phyloP scores from a whole-genome alignment of 1,140 invertebrate species.

The Hyphantria cunea region DNA sequence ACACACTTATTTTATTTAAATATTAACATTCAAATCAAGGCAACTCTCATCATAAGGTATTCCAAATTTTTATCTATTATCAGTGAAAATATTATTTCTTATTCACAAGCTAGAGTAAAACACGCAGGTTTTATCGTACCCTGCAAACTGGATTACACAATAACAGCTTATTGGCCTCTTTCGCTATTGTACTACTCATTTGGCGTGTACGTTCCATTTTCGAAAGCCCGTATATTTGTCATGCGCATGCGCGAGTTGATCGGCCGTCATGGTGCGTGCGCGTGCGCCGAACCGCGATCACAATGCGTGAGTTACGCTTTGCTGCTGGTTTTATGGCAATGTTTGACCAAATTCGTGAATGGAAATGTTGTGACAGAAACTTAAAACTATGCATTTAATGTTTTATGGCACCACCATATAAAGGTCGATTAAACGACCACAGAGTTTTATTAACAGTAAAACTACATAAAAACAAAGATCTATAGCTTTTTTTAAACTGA shows the following conservation, averaged over 20 bases:
- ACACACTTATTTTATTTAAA: no score
- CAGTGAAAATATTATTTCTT: not conserved
- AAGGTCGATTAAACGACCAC: no score
- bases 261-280: slow-evolving; percentile 50
- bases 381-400: not conserved
- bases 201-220: slow-evolving; percentile 57
- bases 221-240: slow-evolving; percentile 43
- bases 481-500: no score
- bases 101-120: slow-evolving; percentile 10
- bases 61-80: not conserved
- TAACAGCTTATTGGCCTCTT: slow-evolving; percentile 35
- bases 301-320: slow-evolving; percentile 42
- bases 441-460: no score
- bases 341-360: slow-evolving; percentile 38
- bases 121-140: slow-evolving; percentile 33
- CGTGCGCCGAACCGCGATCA: slow-evolving; percentile 49
- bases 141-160: slow-evolving; percentile 33
- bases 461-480: no score
- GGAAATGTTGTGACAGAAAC: slow-evolving; percentile 11
- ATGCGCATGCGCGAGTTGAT: slow-evolving; percentile 39
- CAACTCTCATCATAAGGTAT: no score
- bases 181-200: slow-evolving; percentile 35
- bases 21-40: no score
- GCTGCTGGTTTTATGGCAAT: slow-evolving; percentile 38
- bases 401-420: no score